These are phyloP conservation scores for Eulemur coronatus DNA, from an alignment of 2,797 vertebrate genomes.

Conservation along the genomic window DNA sequence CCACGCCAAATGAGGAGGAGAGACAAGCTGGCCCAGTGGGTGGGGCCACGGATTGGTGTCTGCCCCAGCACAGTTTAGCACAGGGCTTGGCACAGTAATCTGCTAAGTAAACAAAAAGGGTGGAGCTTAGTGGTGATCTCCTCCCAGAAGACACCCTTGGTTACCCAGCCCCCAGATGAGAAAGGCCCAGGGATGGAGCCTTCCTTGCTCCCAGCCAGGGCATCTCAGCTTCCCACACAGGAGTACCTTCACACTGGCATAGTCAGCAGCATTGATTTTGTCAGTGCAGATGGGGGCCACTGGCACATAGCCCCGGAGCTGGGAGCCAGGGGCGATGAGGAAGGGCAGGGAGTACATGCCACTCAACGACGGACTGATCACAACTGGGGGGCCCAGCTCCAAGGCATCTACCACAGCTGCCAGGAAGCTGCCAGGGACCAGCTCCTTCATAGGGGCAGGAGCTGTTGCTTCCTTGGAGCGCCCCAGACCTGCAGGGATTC, in stretches of 20 bases:
- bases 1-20: background rate
- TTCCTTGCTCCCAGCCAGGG: background rate
- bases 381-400: conserved; percentile 86
- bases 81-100: background rate
- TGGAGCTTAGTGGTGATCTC: background rate
- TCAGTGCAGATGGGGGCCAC: conserved; percentile 98
- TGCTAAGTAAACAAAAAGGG: background rate
- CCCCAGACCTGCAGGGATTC: conserved; percentile 88
- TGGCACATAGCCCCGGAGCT: conserved; percentile 92
- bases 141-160: background rate
- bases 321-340: conserved; percentile 88
- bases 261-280: conserved; percentile 90
- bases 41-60: background rate
- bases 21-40: background rate
- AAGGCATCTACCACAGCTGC: conserved; percentile 89
- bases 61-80: background rate
- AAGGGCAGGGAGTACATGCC: conserved; percentile 98
- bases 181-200: background rate
- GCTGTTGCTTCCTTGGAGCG: conserved; percentile 88
- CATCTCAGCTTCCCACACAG: background rate
- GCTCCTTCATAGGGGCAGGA: conserved; percentile 87
- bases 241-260: conserved; percentile 89
- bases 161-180: background rate
- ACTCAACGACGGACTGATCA: conserved; percentile 96
- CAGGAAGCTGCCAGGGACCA: conserved; percentile 90